Evolutionary conservation across 1,140 invertebrate genomes (phyloP), one percentile per base, ranked within the genome.

Genomic region (Oryzaephilus surinamensis): DNA sequence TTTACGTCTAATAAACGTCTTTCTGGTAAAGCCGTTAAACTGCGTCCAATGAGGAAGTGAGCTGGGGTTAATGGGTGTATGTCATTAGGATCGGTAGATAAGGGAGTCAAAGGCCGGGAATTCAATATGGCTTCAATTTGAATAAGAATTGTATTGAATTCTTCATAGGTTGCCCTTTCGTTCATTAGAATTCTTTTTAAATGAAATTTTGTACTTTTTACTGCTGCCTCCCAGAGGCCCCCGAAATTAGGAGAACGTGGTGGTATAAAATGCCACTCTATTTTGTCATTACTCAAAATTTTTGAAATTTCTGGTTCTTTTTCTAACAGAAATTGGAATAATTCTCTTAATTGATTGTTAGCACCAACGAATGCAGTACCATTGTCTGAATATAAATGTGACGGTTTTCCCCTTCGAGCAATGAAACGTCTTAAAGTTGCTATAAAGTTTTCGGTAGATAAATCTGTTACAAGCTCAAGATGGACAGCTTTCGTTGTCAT

Each of bases 41-140:
- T 41, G 16, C 39, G 27, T 6, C 60, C 60, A 34, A 61, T 60
- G 6, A 64, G 37, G 39, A 64, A 64, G 43, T 64, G 60, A 13
- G 41, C n/a, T n/a, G n/a, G n/a, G n/a, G n/a, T n/a, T n/a, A n/a
- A n/a, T n/a, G n/a, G n/a, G n/a, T n/a, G n/a, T 56, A 16, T 60
- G 29, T 60, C 57, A 37, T 54, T 43, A 19, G 48, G 40, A 37
- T 55, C 44, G 12, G 18, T 37, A 8, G 47, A 46, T 12, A 59
- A 14, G 4, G 50, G 50, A 14, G 36, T 41, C 4, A 64, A 14
- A 5, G 62, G 60, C 8, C 62, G 20, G 2, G 48, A 54, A 43
- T 62, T 60, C 10, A 63, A 30, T 6, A 39, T 29, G 3, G 53
- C 53, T 35, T 57, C 55, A 6, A 54, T 36, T 31, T 46, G 45